Evolutionary conservation across 2,113 vertebrate species (phyloP).

Genomic region (Passerina amoena): DNA sequence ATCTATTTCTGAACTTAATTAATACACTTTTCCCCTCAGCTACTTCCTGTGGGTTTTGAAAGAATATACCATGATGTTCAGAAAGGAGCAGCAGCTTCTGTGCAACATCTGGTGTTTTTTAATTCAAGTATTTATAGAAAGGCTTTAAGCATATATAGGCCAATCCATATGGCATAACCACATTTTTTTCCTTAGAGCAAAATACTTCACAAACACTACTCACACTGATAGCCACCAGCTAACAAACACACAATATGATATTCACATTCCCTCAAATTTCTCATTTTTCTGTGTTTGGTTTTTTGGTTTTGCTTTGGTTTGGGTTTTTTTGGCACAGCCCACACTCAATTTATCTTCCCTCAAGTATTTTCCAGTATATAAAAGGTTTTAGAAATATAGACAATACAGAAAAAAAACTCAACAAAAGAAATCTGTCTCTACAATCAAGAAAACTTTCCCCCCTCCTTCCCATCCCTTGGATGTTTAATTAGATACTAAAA

Average conservation of each 20-base stretch:
- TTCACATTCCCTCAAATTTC: neutral
- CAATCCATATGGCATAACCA: conserved; percentile 13
- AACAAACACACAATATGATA: neutral
- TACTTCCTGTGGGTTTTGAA: conserved; percentile 65
- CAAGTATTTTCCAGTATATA: neutral
- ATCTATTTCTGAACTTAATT: conserved; percentile 68
- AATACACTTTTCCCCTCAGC: conserved; percentile 47
- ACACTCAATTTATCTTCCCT: neutral
- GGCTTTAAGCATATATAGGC: neutral
- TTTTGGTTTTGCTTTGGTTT: neutral
- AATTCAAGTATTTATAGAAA: conserved; percentile 57
- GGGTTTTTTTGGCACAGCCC: neutral
- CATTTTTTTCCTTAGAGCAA: conserved; percentile 17
- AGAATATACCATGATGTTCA: conserved; percentile 49
- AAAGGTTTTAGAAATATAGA: neutral
- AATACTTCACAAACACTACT: neutral
- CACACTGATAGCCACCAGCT: neutral
- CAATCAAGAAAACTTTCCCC: neutral
- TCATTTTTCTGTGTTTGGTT: neutral
- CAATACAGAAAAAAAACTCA: neutral
- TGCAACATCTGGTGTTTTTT: conserved; percentile 62
- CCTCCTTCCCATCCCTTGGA: neutral
- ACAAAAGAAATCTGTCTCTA: neutral
- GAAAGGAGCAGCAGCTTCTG: conserved; percentile 55
- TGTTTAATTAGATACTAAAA: neutral